phyloP scores from a whole-genome alignment of 2,113 vertebrate species.

The Scatophagus argus region DNA sequence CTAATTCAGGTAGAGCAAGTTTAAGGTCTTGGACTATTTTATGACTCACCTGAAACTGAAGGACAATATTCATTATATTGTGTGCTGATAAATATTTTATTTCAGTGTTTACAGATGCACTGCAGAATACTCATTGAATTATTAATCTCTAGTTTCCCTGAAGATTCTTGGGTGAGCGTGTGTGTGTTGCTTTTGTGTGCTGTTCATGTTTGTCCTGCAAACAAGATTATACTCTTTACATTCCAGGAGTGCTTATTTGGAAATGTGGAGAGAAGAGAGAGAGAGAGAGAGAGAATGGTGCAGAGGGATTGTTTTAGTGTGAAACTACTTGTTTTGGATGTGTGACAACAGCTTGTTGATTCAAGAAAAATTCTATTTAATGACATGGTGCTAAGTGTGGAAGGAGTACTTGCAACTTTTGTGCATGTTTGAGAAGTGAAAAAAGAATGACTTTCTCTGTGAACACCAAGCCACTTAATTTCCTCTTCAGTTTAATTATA shows the following conservation, averaged over 20 bases:
- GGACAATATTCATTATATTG: background rate
- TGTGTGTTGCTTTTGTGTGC: background rate
- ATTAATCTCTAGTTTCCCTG: background rate
- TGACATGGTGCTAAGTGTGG: background rate
- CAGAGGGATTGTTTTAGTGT: background rate
- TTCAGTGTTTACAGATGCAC: background rate
- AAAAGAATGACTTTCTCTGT: too few relatives aligned
- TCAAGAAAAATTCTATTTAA: background rate
- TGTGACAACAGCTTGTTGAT: background rate
- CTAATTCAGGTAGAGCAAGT: background rate
- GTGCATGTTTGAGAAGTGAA: background rate
- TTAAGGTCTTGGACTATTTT: background rate
- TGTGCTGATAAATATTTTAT: constrained; percentile 14
- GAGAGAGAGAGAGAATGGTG: background rate
- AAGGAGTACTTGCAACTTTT: background rate
- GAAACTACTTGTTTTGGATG: background rate
- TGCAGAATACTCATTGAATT: background rate
- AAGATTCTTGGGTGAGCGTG: background rate
- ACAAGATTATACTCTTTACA: constrained; percentile 28
- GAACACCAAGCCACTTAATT: background rate
- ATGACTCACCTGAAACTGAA: background rate
- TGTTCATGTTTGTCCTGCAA: constrained; percentile 39
- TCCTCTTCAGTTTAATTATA: too few relatives aligned
- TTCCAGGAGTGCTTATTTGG: constrained; percentile 24
- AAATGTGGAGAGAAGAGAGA: background rate